Conservation (phyloP, 2,797 vertebrate genomes). For the Sebastes diaconus region DNA sequence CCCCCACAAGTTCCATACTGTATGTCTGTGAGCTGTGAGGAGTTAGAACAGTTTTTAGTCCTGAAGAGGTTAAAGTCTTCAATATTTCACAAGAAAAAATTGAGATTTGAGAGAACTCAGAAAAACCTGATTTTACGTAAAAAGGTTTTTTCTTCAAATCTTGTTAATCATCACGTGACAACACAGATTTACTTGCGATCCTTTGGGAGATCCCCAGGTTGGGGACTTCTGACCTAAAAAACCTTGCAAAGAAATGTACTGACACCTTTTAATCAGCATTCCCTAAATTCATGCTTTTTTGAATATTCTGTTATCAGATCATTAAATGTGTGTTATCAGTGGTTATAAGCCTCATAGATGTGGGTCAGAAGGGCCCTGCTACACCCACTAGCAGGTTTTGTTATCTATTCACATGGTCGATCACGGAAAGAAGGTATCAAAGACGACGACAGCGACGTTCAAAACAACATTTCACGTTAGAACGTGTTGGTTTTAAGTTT, state of each 20-base stretch:
- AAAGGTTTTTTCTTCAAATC: background rate
- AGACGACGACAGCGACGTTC: too few relatives aligned
- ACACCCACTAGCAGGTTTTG: too few relatives aligned
- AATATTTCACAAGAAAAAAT: background rate
- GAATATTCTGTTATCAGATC: background rate
- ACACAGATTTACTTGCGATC: background rate
- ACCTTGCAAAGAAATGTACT: background rate
- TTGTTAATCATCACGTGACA: background rate
- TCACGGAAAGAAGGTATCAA: accelerated
- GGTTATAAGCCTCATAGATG: too few relatives aligned
- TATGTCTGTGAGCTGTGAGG: background rate
- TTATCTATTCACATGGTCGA: too few relatives aligned
- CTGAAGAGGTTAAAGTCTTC: background rate
- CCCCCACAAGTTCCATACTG: background rate
- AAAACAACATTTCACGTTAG: too few relatives aligned
- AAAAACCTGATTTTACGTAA: background rate
- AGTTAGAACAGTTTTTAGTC: background rate
- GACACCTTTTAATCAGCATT: background rate
- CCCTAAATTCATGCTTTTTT: background rate
- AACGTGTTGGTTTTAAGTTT: too few relatives aligned
- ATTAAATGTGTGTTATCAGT: too few relatives aligned
- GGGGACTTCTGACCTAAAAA: background rate
- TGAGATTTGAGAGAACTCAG: background rate
- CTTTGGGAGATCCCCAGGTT: background rate
- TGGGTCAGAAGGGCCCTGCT: too few relatives aligned